phyloP scores from a whole-genome alignment of 2,888 invertebrate species.

The Megalurothrips usitatus region DNA sequence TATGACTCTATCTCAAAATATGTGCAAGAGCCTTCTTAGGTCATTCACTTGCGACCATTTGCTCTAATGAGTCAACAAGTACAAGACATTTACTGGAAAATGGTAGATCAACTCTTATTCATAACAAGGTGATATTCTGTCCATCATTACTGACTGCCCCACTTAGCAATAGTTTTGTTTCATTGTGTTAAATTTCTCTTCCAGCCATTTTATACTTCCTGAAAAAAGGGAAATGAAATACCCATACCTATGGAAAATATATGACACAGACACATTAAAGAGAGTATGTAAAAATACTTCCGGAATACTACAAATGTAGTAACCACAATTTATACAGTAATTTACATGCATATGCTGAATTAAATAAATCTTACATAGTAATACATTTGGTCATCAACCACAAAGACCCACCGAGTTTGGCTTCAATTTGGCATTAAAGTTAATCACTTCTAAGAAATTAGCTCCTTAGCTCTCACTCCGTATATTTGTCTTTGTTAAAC shows the following conservation, averaged over 20 bases:
- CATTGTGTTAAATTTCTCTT: background rate
- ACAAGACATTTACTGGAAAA: too few species aligned
- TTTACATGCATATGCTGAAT: background rate
- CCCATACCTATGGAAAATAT: background rate
- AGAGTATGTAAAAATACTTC: background rate
- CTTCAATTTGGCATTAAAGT: slow-evolving; percentile 6
- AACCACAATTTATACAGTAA: background rate
- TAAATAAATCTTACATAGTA: background rate
- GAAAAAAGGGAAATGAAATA: background rate
- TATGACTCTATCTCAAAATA: background rate
- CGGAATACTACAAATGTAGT: background rate
- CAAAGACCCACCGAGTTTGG: background rate
- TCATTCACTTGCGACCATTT: too few species aligned
- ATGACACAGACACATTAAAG: background rate
- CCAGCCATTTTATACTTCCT: background rate
- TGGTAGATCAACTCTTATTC: too few species aligned
- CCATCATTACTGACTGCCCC: too few species aligned
- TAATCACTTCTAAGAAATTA: background rate
- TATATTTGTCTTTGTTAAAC: background rate
- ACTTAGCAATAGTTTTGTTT: too few species aligned
- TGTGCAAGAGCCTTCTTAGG: background rate
- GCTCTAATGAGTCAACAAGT: too few species aligned
- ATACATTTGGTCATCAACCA: background rate
- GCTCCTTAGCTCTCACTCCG: background rate
- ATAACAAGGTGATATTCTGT: too few species aligned